Evolutionary conservation across 64 coral and sea anemone species (phyloP).

Genomic region (Actinia equina): DNA sequence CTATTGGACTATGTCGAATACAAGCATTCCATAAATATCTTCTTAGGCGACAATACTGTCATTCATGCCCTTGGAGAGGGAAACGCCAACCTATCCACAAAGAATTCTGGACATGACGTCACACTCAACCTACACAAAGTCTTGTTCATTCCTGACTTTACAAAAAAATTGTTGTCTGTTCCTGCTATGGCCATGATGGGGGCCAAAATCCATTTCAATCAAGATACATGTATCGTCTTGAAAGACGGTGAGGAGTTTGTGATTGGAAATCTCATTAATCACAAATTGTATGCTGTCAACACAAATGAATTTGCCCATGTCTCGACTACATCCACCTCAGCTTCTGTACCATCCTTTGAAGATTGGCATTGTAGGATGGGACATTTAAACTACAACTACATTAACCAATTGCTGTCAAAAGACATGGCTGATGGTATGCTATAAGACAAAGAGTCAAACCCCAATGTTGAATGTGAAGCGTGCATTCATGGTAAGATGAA

Average conservation of each 20-base stretch:
- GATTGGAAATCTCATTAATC: conserved; percentile 37
- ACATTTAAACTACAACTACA: conserved; percentile 67
- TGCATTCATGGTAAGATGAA: conserved; percentile 78
- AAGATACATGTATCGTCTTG: conserved; percentile 50
- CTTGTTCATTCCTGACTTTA: conserved; percentile 73
- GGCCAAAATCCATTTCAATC: conserved; percentile 54
- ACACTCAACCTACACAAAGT: conserved; percentile 63
- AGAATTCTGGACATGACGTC: conserved; percentile 31
- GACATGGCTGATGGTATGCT: conserved; percentile 76
- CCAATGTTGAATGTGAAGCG: conserved; percentile 55
- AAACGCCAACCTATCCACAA: conserved; percentile 51
- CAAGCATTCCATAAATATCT: conserved; percentile 61
- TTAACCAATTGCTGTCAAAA: conserved; percentile 61
- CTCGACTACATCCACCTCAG: conserved; percentile 39
- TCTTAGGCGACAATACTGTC: conserved; percentile 64
- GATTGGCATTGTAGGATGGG: conserved; percentile 69
- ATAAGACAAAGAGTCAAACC: conserved; percentile 28
- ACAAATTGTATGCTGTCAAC: conserved; percentile 71
- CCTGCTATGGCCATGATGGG: conserved; percentile 64
- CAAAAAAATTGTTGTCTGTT: conserved; percentile 62
- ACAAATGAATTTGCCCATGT: conserved; percentile 51
- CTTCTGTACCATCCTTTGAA: conserved; percentile 28
- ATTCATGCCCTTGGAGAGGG: conserved; percentile 59
- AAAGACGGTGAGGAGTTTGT: conserved; percentile 62
- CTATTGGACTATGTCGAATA: conserved; percentile 52